Percentiles rank a stretch among this genome's conserved stretches.
Evolutionary conservation across 2,113 vertebrate species (phyloP).

Genomic region (Proterorhinus semilunaris): DNA sequence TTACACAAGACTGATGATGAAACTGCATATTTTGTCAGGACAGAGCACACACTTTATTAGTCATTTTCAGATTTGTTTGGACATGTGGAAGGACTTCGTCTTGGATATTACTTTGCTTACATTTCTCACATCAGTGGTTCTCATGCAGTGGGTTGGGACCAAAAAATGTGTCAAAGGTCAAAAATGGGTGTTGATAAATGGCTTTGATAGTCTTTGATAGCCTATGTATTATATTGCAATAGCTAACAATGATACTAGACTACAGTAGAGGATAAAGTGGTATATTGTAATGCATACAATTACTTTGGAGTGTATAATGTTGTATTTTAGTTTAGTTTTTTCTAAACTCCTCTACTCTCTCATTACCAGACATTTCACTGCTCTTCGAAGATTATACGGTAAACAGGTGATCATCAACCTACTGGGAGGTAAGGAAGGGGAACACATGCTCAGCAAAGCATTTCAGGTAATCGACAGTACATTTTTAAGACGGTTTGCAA

Average conservation of each 20-base stretch:
- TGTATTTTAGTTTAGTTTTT: not conserved
- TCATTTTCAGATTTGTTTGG: not conserved
- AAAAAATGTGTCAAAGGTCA: too few relatives aligned
- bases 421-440: constrained; percentile 95
- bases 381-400: constrained; percentile 89
- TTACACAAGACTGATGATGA: not conserved
- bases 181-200: not conserved
- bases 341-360: not conserved
- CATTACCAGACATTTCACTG: constrained; percentile 87
- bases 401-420: constrained; percentile 96
- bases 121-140: not conserved
- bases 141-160: too few relatives aligned
- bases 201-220: too few relatives aligned
- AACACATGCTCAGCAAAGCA: constrained; percentile 98
- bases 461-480: constrained; percentile 82
- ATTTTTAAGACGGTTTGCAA: not conserved
- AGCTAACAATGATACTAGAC: not conserved
- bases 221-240: too few relatives aligned
- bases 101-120: not conserved
- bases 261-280: not conserved
- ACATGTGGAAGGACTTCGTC: not conserved
- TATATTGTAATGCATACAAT: too few relatives aligned
- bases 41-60: not conserved
- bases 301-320: too few relatives aligned
- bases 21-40: not conserved